Evolutionary conservation across 2,888 invertebrate genomes (phyloP), one percentile per base, ranked within the genome.

Genomic region (Graphium colonna): DNA sequence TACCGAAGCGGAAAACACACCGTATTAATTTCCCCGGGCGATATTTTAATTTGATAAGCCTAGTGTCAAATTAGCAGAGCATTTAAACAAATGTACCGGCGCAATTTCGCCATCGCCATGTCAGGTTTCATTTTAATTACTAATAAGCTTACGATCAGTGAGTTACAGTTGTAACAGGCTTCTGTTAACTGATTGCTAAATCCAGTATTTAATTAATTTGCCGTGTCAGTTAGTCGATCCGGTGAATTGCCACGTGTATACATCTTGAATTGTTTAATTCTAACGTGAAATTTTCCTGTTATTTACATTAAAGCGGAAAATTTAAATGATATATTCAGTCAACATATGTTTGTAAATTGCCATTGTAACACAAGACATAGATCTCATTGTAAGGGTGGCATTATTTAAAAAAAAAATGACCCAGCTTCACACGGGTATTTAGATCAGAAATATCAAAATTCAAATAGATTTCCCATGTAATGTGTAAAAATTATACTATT

Each of bases 201-300:
- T 43, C 28, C 51, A 39, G 44, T 44, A 51, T 51, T 51, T 51
- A 51, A 51, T 51, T 51, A 51, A 51, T 51, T 44, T 44, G 8
- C 38, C 13, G 9, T 16, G 28, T 44, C 44, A 51, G 21, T 33
- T 42, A 43, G 44, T 44, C 26, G 10, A 44, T 44, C 38, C 39
- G 38, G 28, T 26, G 17, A 38, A 44, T 44, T 44, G 38, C 26
- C 15, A 38, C 17, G 5, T 41, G 38, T 39, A 33, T 31, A 33
- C 31, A 44, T 38, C 21, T 43, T 38, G 15, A 36, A 38, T 8
- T 36, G 1, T 21, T 10, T 3, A 12, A 12, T 3, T 36, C n/a
- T 18, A 15, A 17, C 1, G 16, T 1, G 15, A 41, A 12, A 4
- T 16, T 16, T 17, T 10, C 7, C 18, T 10, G 36, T 8, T 10